phyloP scores from a whole-genome alignment of 37 sponge, comb jelly and placozoan genomes.

The Halisarca cf. caerulea region DNA sequence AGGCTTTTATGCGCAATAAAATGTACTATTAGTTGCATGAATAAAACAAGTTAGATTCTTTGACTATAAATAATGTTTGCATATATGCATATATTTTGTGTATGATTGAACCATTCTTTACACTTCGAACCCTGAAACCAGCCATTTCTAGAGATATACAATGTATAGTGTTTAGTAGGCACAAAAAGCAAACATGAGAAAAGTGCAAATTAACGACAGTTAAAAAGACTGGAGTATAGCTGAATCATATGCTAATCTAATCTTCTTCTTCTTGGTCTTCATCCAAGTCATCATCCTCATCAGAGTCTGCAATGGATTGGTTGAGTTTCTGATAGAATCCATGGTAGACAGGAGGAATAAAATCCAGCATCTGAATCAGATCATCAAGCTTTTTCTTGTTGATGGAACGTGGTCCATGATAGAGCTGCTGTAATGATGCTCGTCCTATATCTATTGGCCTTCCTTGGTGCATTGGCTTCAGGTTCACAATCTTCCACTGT shows the following conservation, averaged over 20 bases:
- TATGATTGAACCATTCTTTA: no score
- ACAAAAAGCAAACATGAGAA: no score
- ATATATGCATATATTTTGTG: no score
- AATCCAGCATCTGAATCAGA: slow-evolving; percentile 47
- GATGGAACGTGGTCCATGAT: slow-evolving; percentile 41
- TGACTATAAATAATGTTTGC: no score
- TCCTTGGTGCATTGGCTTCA: not conserved
- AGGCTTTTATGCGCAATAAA: no score
- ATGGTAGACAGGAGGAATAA: slow-evolving; percentile 14
- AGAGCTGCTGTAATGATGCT: slow-evolving; percentile 1
- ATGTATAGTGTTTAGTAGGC: no score
- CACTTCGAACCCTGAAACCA: no score
- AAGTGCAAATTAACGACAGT: no score
- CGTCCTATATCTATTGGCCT: slow-evolving; percentile 28
- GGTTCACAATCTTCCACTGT: slow-evolving; percentile 23
- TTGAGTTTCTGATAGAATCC: slow-evolving; percentile 2
- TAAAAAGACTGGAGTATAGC: no score
- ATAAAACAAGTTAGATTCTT: no score
- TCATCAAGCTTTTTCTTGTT: slow-evolving; percentile 52
- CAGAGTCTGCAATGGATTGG: not conserved
- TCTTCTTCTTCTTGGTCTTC: not conserved
- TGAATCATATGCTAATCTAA: not conserved
- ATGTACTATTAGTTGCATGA: no score
- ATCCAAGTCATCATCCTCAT: not conserved
- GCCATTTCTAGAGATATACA: no score